These are phyloP conservation scores for Cherax destructor DNA, from an alignment of 1,140 invertebrate genomes.

Conservation along the genomic window DNA sequence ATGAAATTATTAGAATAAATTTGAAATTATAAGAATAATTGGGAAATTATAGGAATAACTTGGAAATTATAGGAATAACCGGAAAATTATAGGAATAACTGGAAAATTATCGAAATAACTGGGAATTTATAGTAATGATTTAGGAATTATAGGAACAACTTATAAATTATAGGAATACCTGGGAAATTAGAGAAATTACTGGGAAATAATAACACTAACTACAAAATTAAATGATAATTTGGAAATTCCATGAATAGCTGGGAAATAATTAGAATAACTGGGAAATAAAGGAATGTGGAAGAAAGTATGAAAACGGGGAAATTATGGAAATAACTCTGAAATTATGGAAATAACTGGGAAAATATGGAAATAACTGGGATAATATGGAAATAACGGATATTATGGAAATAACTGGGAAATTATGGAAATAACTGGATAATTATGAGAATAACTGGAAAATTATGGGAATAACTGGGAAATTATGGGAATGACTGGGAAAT, in stretches of 20 bases:
- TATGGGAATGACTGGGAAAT: no score
- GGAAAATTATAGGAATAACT: no score
- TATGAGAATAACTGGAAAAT: neutral
- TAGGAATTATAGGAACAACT: neutral
- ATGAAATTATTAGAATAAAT: neutral
- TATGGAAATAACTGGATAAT: neutral
- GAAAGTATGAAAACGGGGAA: neutral
- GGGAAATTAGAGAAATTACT: neutral
- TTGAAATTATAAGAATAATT: no score
- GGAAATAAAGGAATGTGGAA: no score
- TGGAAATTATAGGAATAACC: no score
- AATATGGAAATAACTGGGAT: neutral
- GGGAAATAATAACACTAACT: no score
- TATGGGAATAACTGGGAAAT: no score
- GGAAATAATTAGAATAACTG: no score
- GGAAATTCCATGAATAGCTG: no score
- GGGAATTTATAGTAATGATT: neutral
- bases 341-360: neutral
- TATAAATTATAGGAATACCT: neutral
- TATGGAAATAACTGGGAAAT: neutral
- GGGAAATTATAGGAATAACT: no score
- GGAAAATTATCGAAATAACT: neutral
- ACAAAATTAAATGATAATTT: no score
- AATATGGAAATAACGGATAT: neutral
- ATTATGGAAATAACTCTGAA: neutral